Base-by-base conservation (phyloP, 2,888 invertebrate species). In the Zygaena filipendulae region DNA sequence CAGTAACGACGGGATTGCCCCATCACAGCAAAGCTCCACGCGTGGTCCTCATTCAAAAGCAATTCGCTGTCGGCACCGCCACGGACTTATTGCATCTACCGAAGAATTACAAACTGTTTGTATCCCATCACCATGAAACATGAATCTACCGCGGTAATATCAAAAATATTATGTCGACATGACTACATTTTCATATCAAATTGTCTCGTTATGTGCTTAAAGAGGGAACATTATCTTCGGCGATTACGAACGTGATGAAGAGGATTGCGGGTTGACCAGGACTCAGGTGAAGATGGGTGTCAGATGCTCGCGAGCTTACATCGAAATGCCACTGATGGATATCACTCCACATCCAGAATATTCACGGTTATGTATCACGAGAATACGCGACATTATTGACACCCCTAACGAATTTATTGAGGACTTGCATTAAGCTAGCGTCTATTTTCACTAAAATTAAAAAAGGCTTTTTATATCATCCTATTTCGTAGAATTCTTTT, bases 341-440 rank as follows among this genome's bases (percentile, higher is more conserved):
- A 57, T 75, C 19, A 57, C 50, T 3, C 61, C 72, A 2, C 75
- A 75, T 45, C 75, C 75, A 3, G 75, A 75, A 36, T 74, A 59
- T 32, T 59, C 66, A 3, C 61, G 72, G 72, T 69, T 33, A n/a
- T n/a, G n/a, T n/a, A n/a, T n/a, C n/a, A n/a, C n/a, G n/a, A n/a
- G n/a, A n/a, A n/a, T n/a, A n/a, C n/a, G n/a, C n/a, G n/a, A n/a
- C n/a, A n/a, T n/a, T n/a, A n/a, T n/a, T n/a, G n/a, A n/a, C n/a
- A n/a, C n/a, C n/a, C n/a, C n/a, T n/a, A n/a, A n/a, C n/a, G n/a
- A n/a, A n/a, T n/a, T n/a, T n/a, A n/a, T n/a, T n/a, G n/a, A n/a
- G n/a, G n/a, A n/a, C n/a, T n/a, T n/a, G n/a, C n/a, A n/a, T n/a
- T n/a, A n/a, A n/a, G n/a, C n/a, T n/a, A n/a, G n/a, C n/a, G n/a